Evolutionary conservation across 2,113 vertebrate species (phyloP), one percentile per base, ranked within the genome.

Genomic region (Glaucidium brasilianum): DNA sequence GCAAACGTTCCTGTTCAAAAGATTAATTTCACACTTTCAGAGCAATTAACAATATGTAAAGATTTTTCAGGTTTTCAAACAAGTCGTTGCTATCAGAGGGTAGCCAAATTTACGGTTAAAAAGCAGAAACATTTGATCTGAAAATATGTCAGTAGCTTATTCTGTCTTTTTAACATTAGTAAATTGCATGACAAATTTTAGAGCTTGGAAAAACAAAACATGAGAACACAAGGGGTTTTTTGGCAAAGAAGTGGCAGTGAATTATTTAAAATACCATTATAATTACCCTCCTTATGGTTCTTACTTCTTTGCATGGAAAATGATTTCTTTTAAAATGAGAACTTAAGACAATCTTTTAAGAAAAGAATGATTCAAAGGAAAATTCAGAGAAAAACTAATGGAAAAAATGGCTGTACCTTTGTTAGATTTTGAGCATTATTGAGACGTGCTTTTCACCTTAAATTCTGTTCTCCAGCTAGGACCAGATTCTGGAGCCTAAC

Each of bases 241-340:
- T 98, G 93, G 96, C 97, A 97, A 92, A 94, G 90, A 95, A 95
- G 96, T 41, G 30, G 45, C 77, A 95, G 87, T 2, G 25, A 96
- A 96, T 97, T 96, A 96, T 97, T 96, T 96, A 94, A 90, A 97
- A 96, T 97, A 68, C 90, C 56, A 96, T 97, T 96, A 92, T 95
- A 97, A 97, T 97, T 96, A 95, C 76, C 43, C 84, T 97, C 96
- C 90, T 96, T 96, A 92, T 97, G 96, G 91, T 83, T 96, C 91
- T 93, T 95, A 80, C 76, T 92, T 95, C 79, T 59, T 96, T 84
- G 76, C 72, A 82, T 56, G 47, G 78, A 97, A 95, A 93, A 96
- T 53, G 2, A 49, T 95, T 96, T 94, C 30, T 91, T 97, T 96
- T 82, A 77, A 97, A 96, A 97, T 53, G 74, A 94, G 87, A 97